A percentile compares a stretch with the other conserved stretches of the same genome.
Conservation (phyloP, 2,888 invertebrate genomes). For the Oligia latruncula region DNA sequence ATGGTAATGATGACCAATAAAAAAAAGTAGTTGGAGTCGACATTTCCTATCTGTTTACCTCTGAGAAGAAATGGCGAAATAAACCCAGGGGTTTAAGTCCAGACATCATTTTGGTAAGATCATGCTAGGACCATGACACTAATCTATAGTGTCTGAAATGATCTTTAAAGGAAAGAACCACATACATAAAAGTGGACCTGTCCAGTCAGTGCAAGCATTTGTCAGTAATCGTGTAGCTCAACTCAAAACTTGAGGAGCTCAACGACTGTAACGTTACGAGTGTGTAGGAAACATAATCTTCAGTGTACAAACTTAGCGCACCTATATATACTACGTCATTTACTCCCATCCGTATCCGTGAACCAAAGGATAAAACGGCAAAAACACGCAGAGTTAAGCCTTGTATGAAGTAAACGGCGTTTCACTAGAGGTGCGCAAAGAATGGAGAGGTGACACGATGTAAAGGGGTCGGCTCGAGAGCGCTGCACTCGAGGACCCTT, state of each 20-base stretch:
- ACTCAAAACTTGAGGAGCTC: neutral
- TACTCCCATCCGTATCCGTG: conserved; percentile 19
- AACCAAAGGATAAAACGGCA: conserved; percentile 55
- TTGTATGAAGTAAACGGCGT: conserved; percentile 67
- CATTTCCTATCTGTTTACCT: neutral
- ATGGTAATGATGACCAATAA: no score
- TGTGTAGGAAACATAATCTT: neutral
- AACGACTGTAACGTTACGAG: neutral
- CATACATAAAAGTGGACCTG: neutral
- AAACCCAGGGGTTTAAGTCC: neutral
- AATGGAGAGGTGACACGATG: conserved; percentile 76
- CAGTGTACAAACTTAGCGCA: neutral
- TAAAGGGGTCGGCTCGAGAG: conserved; percentile 80
- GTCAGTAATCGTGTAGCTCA: neutral
- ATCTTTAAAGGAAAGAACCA: neutral
- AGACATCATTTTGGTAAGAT: neutral
- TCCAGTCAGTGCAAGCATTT: neutral
- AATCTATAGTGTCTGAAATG: neutral
- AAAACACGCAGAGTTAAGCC: conserved; percentile 53
- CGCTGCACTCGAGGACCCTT: conserved; percentile 79
- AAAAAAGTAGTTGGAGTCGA: neutral
- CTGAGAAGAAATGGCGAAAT: neutral
- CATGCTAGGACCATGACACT: neutral
- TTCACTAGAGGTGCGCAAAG: conserved; percentile 67
- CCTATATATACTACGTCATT: conserved; percentile 5